These are phyloP conservation scores for Ranitomeya imitator DNA, from an alignment of 2,113 vertebrate species.

Conservation along the genomic window DNA sequence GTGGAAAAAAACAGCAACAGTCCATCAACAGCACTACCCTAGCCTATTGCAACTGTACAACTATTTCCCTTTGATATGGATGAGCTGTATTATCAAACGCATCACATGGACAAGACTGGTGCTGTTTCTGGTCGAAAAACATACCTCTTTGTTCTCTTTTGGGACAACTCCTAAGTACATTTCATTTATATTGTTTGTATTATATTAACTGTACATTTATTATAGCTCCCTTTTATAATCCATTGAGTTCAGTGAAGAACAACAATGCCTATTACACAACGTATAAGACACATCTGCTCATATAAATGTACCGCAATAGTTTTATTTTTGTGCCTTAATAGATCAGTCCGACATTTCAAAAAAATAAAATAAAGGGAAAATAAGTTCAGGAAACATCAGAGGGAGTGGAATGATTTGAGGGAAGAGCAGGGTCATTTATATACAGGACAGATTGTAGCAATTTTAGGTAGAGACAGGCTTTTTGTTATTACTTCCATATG, in stretches of 20 bases:
- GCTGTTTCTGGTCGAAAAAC: background rate
- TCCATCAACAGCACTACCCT: too few species aligned
- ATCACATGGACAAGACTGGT: background rate
- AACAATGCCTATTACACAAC: background rate
- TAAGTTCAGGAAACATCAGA: conserved; percentile 49
- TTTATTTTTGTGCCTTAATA: conserved; percentile 13
- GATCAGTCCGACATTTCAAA: conserved; percentile 17
- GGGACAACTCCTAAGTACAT: background rate
- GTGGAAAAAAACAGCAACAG: too few species aligned
- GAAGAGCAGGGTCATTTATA: conserved; percentile 37
- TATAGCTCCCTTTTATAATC: background rate
- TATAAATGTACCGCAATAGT: background rate
- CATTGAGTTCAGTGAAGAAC: background rate
- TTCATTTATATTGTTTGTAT: background rate
- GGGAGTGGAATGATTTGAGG: conserved; percentile 40
- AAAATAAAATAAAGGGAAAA: conserved; percentile 39
- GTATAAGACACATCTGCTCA: conserved; percentile 2
- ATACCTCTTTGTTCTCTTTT: background rate
- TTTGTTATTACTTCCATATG: conserved; percentile 50
- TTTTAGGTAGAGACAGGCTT: conserved; percentile 17
- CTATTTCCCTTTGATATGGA: too few species aligned
- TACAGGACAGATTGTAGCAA: conserved; percentile 45
- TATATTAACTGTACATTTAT: background rate
- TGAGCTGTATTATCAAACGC: too few species aligned
- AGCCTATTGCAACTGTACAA: too few species aligned